Base-by-base conservation (phyloP, 2,888 invertebrate species). In the Oscheius onirici region DNA sequence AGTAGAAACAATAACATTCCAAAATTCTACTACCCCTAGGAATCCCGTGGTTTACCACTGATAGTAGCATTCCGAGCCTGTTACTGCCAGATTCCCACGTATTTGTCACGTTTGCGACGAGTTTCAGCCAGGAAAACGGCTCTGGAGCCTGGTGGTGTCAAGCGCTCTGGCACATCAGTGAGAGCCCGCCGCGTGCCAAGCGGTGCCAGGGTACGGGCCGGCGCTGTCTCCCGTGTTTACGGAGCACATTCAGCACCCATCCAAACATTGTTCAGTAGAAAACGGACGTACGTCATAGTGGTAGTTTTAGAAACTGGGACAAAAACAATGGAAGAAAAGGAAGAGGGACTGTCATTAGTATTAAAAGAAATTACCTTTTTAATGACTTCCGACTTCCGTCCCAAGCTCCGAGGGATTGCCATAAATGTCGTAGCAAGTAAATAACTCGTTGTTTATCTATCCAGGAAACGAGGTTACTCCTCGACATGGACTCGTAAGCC, bases 221-320 rank as follows among this genome's bases (percentile, higher is more conserved):
- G 63, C 49, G 49, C 63, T 43, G 60, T 60, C 43, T 28, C 41
- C 28, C 46, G 26, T 63, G 63, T 63, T 63, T 63, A 63, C 63
- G 63, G 63, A 63, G 63, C 46, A 63, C 63, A 63, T 63, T 63
- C 63, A 63, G 41, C 44, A 24, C 58, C 13, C 49, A 28, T n/a
- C 17, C 63, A 63, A 63, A 63, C 46, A 63, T 49, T 63, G 46
- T 63, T 26, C 63, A 63, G 49, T 49, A 49, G 49, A 63, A 63
- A 63, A 28, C 60, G 60, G 24, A 43, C 6, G 20, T 49, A 46
- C 63, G 63, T 63, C 63, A 49, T 49, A 34, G 28, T 3, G 2
- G 26, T 17, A 49, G 8, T 34, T 34, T 34, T 34, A 6, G 34
- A 34, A 34, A 34, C 34, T 34, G 34, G n/a, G 0, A 34, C 34